These are phyloP conservation scores for Isotomurus palustris DNA, from an alignment of 2,888 invertebrate genomes.

Conservation along the genomic window DNA sequence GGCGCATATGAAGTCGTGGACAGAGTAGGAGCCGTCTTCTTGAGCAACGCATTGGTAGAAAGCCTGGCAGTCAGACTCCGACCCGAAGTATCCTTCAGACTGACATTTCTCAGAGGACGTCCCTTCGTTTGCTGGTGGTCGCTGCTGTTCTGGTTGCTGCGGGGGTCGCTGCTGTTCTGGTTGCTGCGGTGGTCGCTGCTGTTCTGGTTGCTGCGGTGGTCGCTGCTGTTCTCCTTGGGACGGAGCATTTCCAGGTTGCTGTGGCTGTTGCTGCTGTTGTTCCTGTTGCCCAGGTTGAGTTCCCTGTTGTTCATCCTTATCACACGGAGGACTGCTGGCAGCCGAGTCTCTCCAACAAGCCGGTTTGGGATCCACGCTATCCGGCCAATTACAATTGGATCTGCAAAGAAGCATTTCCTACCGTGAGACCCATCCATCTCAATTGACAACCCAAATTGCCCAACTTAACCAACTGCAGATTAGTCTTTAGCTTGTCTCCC, in stretches of 20 bases:
- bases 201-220: constrained; percentile 5
- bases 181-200: constrained; percentile 1
- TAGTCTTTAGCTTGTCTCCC: no score
- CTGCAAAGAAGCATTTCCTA: not conserved
- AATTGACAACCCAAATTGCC: no score
- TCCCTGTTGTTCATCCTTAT: constrained; percentile 16
- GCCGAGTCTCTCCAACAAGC: constrained; percentile 14
- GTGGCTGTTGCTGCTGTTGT: not conserved
- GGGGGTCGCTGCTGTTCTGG: constrained; percentile 3
- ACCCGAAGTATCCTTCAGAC: constrained; percentile 33
- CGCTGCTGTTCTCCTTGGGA: constrained; percentile 5
- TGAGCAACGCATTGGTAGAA: constrained; percentile 34
- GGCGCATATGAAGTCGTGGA: constrained; percentile 31
- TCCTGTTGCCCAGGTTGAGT: no score
- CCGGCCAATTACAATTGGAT: constrained; percentile 26
- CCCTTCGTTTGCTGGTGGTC: not conserved
- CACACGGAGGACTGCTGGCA: constrained; percentile 14
- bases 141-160: not conserved
- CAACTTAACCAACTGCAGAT: no score
- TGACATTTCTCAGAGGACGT: constrained; percentile 14
- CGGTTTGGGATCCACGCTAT: constrained; percentile 29
- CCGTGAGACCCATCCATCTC: no score
- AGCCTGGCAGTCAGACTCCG: constrained; percentile 26
- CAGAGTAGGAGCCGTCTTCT: constrained; percentile 26
- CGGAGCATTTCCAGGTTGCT: constrained; percentile 5